Base-by-base conservation (phyloP, 2,888 invertebrate species). In the Endomychus coccineus region DNA sequence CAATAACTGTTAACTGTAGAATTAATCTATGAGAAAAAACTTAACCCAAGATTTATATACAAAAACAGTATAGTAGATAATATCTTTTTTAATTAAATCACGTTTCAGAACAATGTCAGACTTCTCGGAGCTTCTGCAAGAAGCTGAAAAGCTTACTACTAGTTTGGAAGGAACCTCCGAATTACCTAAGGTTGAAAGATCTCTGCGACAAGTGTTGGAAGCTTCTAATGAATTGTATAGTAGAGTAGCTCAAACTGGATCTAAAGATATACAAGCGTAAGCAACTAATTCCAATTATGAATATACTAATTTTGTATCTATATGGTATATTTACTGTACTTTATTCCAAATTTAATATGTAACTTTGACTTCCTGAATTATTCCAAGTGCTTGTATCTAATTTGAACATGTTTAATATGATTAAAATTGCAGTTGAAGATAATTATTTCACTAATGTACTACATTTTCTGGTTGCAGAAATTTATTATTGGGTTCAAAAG, bases 221-320 rank as follows among this genome's bases (percentile, higher is more conserved):
- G 91, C 89, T 6, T 90, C 89, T 0, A 83, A 88, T 55, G 87
- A 90, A 59, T 68, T 95, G 19, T 89, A 90, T 71, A 80, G 86
- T 2, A 77, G 87, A 59, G 86, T 91, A 12, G 84, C 88, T 11
- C 83, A 87, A 60, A 79, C 83, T 40, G 85, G 86, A 43, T 80
- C 88, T 16, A 85, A 88, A 54, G 91, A 94, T 64, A 84, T 90
- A 45, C 90, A 92, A 71, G 94, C 94, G 92, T 89, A 73, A 72
- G 80, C 43, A 22, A 7, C 13, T 16, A 4, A 13, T 10, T 10
- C 12, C 15, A 22, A 15, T 4, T 17, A 14, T 11, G 2, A n/a
- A 28, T 15, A 9, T 4, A 13, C 15, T 12, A 15, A 28, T 7
- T 15, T n/a, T 7, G 9, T 16, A 15, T 3, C 7, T 25, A 7